Evolutionary conservation across 2,797 vertebrate species (phyloP), one percentile per base, ranked within the genome.

Genomic region (Syngnathus rostellatus): DNA sequence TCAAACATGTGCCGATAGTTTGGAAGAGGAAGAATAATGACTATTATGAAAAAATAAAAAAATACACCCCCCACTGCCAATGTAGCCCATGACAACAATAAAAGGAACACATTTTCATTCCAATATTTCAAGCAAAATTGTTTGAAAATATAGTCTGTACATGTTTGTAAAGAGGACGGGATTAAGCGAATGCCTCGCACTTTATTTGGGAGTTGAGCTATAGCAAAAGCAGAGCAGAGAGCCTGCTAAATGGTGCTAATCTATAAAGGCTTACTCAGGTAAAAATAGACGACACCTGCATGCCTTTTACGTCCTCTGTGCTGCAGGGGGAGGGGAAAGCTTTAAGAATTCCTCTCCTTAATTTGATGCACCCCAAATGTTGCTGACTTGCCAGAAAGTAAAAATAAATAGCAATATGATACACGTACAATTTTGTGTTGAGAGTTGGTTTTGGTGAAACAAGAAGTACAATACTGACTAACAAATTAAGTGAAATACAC

Each of bases 201-300:
- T 82, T 85, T 84, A 89, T 90, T 88, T 87, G 65, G 66, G 84
- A 84, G 82, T 85, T 80, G 17, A 79, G 78, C 68, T 77, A 72
- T 72, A 77, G 70, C 21, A 53, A 76, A 73, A 83, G 83, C 76
- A 23, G 48, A 74, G 85, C 64, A 37, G 25, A 53, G 70, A 63
- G 67, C 77, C 82, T 86, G 79, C 85, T 86, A 88, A 86, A 89
- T 79, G 84, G 83, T 79, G 69, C 73, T 87, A 85, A 90, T 88
- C 85, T 87, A 80, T 82, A 86, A 87, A 86, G 85, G 86, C 80
- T 86, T 85, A 83, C 68, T 75, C 84, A 82, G 83, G 83, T 87
- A 87, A 85, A 88, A 84, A 87, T 85, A 87, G 78, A 81, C 78
- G 74, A 85, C 82, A 85, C 86, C 84, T 87, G 83, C 81, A 86